Evolutionary conservation across 2,888 invertebrate genomes (phyloP).

Genomic region (Octodonta nipae): DNA sequence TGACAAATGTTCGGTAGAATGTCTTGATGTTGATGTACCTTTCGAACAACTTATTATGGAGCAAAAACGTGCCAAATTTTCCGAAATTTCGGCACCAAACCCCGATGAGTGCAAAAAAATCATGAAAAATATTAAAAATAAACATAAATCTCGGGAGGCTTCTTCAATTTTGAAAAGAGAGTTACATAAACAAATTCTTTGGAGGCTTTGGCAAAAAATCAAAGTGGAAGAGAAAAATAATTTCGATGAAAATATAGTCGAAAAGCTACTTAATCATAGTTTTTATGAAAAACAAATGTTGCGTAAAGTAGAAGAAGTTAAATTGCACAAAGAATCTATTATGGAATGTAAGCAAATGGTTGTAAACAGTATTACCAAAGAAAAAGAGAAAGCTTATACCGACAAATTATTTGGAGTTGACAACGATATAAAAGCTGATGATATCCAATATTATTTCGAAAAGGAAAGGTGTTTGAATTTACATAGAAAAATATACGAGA

Average conservation of each 20-base stretch:
- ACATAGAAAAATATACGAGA: slow-evolving; percentile 38
- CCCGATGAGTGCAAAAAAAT: slow-evolving; percentile 33
- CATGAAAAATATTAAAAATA: slow-evolving; percentile 38
- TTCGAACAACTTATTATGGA: slow-evolving; percentile 23
- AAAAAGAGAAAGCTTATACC: slow-evolving; percentile 38
- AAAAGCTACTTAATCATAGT: slow-evolving; percentile 47
- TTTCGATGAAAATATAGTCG: slow-evolving; percentile 40
- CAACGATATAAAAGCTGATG: slow-evolving; percentile 18
- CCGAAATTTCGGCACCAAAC: slow-evolving; percentile 19
- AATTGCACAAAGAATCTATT: slow-evolving; percentile 44
- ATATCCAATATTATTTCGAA: slow-evolving; percentile 32
- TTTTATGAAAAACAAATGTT: slow-evolving; percentile 53
- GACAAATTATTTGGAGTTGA: slow-evolving; percentile 20
- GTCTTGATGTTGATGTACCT: too few relatives aligned
- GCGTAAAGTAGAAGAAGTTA: slow-evolving; percentile 47
- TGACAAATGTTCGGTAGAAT: too few relatives aligned
- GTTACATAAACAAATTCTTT: slow-evolving; percentile 38
- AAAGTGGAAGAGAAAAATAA: slow-evolving; percentile 40
- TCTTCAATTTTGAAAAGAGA: slow-evolving; percentile 21
- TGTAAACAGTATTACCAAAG: slow-evolving; percentile 39
- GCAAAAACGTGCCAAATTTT: slow-evolving; percentile 15
- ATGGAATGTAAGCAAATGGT: slow-evolving; percentile 40
- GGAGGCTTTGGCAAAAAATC: slow-evolving; percentile 41
- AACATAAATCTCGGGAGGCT: slow-evolving; percentile 34
- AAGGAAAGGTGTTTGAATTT: slow-evolving; percentile 40